Conservation (phyloP, 92 coral and sea anemone species). For the Montipora capitata region DNA sequence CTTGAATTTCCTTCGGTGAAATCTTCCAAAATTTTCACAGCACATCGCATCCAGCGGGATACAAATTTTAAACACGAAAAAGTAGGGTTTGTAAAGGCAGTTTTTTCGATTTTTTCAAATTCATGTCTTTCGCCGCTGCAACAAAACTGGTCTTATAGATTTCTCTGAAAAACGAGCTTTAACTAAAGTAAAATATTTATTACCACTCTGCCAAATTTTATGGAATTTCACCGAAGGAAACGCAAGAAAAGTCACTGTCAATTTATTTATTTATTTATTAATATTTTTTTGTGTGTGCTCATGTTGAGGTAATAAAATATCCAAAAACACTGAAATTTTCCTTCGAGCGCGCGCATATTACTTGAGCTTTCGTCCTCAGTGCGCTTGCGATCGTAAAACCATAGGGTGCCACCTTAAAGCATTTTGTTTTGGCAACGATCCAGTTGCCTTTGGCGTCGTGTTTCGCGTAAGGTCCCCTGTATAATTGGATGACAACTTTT, state of each 20-base stretch:
- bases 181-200: not conserved
- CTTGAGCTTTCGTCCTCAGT: not conserved
- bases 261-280: not conserved
- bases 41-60: not conserved
- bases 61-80: not conserved
- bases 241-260: not conserved
- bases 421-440: no score
- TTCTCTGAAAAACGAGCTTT: not conserved
- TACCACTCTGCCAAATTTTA: not conserved
- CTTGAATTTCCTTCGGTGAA: slow-evolving; percentile 1
- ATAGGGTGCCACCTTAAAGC: no score
- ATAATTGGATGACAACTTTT: not conserved
- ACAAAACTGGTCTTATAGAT: not conserved
- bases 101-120: not conserved
- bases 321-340: not conserved
- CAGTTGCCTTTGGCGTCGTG: no score
- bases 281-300: not conserved
- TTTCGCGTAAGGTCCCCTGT: no score
- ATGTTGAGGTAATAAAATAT: not conserved
- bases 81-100: not conserved
- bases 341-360: not conserved
- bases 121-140: slow-evolving; percentile 1
- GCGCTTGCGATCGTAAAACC: not conserved
- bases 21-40: slow-evolving; percentile 8
- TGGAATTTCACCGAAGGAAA: not conserved